phyloP scores from a whole-genome alignment of 1,140 invertebrate genomes.

The Steinernema khuongi region DNA sequence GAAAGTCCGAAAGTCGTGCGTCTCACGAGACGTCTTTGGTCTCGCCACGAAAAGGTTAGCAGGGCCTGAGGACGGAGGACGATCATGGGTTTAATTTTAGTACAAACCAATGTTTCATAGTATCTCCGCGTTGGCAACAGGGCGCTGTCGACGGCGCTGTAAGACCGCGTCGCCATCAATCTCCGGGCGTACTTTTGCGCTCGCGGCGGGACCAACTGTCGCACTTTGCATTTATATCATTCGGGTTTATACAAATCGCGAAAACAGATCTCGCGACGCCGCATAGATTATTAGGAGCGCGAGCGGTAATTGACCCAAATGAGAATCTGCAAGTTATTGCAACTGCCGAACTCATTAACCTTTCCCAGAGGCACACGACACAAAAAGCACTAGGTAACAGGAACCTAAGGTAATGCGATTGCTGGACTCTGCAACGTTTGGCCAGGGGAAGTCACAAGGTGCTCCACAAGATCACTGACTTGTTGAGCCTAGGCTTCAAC shows the following conservation, averaged over 20 bases:
- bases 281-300: not conserved
- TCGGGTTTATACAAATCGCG: conserved; percentile 8
- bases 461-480: no score
- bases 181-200: not conserved
- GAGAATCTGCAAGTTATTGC: conserved; percentile 2
- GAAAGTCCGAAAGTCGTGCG: conserved; percentile 1
- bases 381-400: no score
- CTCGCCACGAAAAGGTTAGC: not conserved
- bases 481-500: no score
- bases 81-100: no score
- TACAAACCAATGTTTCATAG: no score
- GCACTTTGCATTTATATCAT: not conserved
- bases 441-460: no score
- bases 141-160: not conserved
- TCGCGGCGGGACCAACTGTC: not conserved
- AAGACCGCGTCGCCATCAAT: not conserved
- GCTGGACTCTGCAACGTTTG: no score
- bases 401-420: no score
- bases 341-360: conserved; percentile 15
- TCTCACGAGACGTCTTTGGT: not conserved
- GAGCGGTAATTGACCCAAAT: conserved; percentile 14
- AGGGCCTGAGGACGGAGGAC: no score
- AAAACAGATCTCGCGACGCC: not conserved
- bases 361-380: not conserved
- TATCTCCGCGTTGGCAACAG: not conserved